Evolutionary conservation across 2,888 invertebrate genomes (phyloP).

Genomic region (Drosophila paracracens): DNA sequence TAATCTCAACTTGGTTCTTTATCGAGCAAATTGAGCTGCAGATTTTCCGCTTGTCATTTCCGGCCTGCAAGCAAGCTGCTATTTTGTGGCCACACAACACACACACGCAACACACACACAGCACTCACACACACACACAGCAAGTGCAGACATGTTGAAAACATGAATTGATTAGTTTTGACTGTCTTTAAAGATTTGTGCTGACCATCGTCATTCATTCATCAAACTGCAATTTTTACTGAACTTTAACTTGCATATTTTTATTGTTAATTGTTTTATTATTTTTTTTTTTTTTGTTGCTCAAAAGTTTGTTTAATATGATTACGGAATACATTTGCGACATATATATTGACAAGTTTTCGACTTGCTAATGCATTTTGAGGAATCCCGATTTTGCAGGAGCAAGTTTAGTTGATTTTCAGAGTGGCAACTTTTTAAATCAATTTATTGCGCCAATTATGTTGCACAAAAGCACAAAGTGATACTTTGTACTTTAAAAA

Average conservation of each 20-base stretch:
- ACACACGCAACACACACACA: neutral
- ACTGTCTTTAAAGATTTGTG: conserved; percentile 16
- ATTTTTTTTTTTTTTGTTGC: neutral
- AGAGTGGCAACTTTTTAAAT: conserved; percentile 22
- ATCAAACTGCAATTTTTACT: neutral
- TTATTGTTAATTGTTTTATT: neutral
- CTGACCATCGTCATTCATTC: neutral
- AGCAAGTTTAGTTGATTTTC: neutral
- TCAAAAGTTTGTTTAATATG: neutral
- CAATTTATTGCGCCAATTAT: conserved; percentile 20
- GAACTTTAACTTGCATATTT: neutral
- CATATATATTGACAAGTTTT: conserved; percentile 4
- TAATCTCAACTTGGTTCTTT: conserved; percentile 8
- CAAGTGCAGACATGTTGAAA: conserved; percentile 10
- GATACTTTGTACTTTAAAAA: neutral
- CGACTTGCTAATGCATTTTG: conserved; percentile 22
- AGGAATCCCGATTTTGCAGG: neutral
- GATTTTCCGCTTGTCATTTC: conserved; percentile 47
- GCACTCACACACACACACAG: neutral
- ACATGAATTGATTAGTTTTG: conserved; percentile 31
- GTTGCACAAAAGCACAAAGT: conserved; percentile 7
- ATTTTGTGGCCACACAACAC: conserved; percentile 16
- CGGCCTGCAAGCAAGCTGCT: conserved; percentile 45
- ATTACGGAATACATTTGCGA: conserved; percentile 6
- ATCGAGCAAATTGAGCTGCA: conserved; percentile 21